Evolutionary conservation across 2,113 vertebrate species (phyloP).

Genomic region (Gambusia holbrooki): DNA sequence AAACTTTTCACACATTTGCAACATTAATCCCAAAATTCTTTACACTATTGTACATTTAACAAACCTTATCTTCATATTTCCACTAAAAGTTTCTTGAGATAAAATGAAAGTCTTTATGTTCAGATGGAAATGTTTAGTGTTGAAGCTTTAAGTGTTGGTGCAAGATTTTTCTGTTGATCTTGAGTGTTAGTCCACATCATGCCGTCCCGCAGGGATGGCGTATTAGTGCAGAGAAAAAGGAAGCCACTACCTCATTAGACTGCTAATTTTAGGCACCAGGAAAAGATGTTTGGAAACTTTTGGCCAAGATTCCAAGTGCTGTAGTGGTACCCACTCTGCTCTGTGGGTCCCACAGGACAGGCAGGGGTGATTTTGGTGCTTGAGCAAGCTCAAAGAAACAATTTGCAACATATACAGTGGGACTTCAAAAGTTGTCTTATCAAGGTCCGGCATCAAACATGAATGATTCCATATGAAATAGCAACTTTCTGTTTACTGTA

Average conservation of each 20-base stretch:
- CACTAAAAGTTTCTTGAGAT: neutral
- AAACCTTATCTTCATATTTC: neutral
- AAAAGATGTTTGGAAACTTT: conserved; percentile 82
- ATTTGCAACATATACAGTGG: conserved; percentile 82
- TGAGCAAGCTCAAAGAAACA: conserved; percentile 82
- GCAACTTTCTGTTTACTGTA: conserved; percentile 83
- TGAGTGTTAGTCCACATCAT: conserved; percentile 77
- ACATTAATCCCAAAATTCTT: conserved; percentile 18
- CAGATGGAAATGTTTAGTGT: conserved; percentile 42
- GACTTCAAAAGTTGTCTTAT: conserved; percentile 88
- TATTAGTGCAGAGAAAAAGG: conserved; percentile 80
- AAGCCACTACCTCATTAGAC: conserved; percentile 81
- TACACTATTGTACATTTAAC: neutral
- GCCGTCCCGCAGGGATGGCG: conserved; percentile 71
- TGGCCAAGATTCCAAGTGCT: conserved; percentile 72
- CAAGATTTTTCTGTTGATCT: conserved; percentile 72
- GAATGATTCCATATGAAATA: conserved; percentile 88
- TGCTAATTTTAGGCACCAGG: conserved; percentile 84
- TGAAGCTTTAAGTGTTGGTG: conserved; percentile 58
- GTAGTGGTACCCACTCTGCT: conserved; percentile 73
- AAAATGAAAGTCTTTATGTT: conserved; percentile 19
- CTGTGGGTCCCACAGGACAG: conserved; percentile 73
- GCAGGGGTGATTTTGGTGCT: conserved; percentile 82
- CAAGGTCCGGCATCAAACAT: conserved; percentile 81
- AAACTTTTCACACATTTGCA: conserved; percentile 10